A percentile compares a stretch with the other conserved stretches of the same genome.
These are phyloP conservation scores for Acrocephalus kingi DNA, from an alignment of 2,113 vertebrate genomes.

Conservation along the genomic window DNA sequence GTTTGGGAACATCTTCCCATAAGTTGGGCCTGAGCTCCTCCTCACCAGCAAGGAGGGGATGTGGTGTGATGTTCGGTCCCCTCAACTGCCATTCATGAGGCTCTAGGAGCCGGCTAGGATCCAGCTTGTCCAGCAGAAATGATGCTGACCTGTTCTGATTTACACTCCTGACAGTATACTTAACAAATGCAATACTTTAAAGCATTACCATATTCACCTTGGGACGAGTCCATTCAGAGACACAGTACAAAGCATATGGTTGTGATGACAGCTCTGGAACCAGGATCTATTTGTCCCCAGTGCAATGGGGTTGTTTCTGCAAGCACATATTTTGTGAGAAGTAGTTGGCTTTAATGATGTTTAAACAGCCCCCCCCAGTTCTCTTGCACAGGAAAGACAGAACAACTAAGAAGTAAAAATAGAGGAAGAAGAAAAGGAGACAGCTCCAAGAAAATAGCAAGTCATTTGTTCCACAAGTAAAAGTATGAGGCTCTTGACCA, in stretches of 20 bases:
- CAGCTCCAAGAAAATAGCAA: not conserved
- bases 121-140: not conserved
- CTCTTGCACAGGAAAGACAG: not conserved
- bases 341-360: constrained; percentile 15
- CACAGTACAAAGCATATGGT: constrained; percentile 48
- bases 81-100: not conserved
- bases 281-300: constrained; percentile 53
- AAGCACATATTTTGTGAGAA: not conserved
- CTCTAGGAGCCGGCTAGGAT: not conserved
- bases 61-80: not conserved
- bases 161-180: constrained; percentile 62
- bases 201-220: constrained; percentile 42
- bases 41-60: not conserved
- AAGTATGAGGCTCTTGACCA: not conserved
- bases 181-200: constrained; percentile 70
- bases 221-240: constrained; percentile 50
- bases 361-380: not conserved
- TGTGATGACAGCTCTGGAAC: constrained; percentile 63
- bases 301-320: not conserved
- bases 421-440: not conserved
- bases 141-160: constrained; percentile 34
- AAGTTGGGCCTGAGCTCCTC: not conserved
- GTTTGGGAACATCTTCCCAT: not conserved
- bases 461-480: not conserved
- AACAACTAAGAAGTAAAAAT: not conserved